Base-by-base conservation (phyloP, 2,113 vertebrate species). In the Spea bombifrons region DNA sequence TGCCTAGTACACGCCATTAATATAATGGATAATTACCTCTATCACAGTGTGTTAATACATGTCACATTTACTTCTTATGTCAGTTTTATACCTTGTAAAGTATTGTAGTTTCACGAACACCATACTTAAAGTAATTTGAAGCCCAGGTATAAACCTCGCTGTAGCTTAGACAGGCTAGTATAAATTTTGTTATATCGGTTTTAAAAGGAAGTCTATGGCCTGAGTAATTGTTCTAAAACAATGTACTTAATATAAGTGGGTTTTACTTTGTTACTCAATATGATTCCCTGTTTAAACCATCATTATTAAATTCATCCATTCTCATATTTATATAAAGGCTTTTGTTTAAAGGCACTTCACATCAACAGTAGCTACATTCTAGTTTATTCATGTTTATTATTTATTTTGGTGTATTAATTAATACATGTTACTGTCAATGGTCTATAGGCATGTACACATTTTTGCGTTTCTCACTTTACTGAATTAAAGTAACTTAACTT, bases 1-100 rank as follows among this genome's bases (percentile, higher is more conserved):
- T 77, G 69, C 67, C 66, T 77, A 46, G 53, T 70, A 17, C 59
- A 61, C 46, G 55, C 59, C 75, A 77, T 57, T 77, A 70, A 77
- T 70, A 70, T 12, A 57, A 53, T 15, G n/a, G 5, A 61, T 69
- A 69, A 69, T 69, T 68, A 43, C 49, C 47, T 47, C 52, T 69
- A 55, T n/a, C 45, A 50, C 8, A 47, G 55, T 48, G 63, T 57
- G 61, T 13, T 49, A 61, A 63, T 59, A 44, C 7, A 63, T 50
- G 66, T 63, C 45, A 49, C 12, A 77, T 49, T 49, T 61, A 61
- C 67, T 9, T 57, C 5, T 43, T 70, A 77, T 63, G 48, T 55
- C 43, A 9, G 46, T 68, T 63, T 70, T 77, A 43, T 50, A 46
- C 47, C 7, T 53, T 75, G 71, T 75, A 75, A 66, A 75, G 47